phyloP scores from a whole-genome alignment of 2,888 invertebrate species.

The Nycteola revayana region DNA sequence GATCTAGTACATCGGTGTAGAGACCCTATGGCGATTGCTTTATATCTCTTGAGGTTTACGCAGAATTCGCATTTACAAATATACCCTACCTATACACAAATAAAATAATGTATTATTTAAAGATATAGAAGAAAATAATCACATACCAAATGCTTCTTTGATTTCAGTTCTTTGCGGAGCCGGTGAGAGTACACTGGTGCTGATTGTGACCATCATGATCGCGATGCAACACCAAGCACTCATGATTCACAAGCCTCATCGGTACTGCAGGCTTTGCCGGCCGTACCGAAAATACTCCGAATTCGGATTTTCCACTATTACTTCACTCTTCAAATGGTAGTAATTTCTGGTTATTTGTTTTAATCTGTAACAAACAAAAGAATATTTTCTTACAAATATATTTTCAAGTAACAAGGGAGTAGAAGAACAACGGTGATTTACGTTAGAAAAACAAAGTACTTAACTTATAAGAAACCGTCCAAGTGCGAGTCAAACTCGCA shows the following conservation, averaged over 20 bases:
- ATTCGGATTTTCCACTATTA: conserved; percentile 7
- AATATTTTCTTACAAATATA: background rate
- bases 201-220: conserved; percentile 72
- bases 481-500: no score
- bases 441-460: no score
- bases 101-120: no score
- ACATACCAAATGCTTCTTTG: conserved; percentile 65
- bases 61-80: no score
- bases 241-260: conserved; percentile 73
- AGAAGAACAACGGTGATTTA: no score
- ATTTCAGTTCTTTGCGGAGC: conserved; percentile 68
- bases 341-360: conserved; percentile 6
- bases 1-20: no score
- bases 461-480: no score
- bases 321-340: conserved; percentile 1
- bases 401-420: background rate
- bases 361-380: conserved; percentile 23
- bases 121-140: no score
- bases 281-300: conserved; percentile 28
- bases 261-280: conserved; percentile 47
- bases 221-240: conserved; percentile 74
- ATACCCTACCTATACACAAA: no score
- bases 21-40: no score
- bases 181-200: conserved; percentile 64
- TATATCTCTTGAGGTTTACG: no score